Evolutionary conservation across 1,140 invertebrate species (phyloP).

Genomic region (Calephelis virginiensis): DNA sequence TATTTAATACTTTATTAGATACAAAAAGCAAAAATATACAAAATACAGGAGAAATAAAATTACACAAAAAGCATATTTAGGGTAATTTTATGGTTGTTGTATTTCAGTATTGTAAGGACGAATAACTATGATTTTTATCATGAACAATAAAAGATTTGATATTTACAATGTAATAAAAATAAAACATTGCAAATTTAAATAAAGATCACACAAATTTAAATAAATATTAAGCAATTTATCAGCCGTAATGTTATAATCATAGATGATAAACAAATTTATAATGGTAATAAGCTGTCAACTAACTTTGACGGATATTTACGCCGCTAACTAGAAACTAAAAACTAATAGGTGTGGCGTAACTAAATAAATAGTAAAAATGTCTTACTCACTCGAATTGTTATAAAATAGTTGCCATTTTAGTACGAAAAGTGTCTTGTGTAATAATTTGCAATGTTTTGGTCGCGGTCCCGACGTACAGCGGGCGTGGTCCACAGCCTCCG

Average conservation of each 20-base stretch:
- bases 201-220: neutral
- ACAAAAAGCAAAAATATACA: no score
- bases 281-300: conserved; percentile 10
- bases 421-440: neutral
- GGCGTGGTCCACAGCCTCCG: conserved; percentile 64
- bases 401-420: neutral
- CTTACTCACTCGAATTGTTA: neutral
- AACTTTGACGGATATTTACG: conserved; percentile 8
- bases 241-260: neutral
- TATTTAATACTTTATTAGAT: no score
- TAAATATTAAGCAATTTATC: neutral
- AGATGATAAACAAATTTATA: conserved; percentile 2
- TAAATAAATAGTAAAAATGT: neutral
- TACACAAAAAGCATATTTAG: no score
- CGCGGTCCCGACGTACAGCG: conserved; percentile 40
- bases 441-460: conserved; percentile 37
- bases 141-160: no score
- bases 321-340: conserved; percentile 1
- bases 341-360: neutral
- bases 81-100: no score
- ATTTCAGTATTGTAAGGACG: no score
- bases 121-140: no score
- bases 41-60: no score
- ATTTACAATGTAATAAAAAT: no score
- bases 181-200: neutral